Evolutionary conservation across 2,113 vertebrate genomes (phyloP).

Genomic region (Ornithorhynchus anatinus): DNA sequence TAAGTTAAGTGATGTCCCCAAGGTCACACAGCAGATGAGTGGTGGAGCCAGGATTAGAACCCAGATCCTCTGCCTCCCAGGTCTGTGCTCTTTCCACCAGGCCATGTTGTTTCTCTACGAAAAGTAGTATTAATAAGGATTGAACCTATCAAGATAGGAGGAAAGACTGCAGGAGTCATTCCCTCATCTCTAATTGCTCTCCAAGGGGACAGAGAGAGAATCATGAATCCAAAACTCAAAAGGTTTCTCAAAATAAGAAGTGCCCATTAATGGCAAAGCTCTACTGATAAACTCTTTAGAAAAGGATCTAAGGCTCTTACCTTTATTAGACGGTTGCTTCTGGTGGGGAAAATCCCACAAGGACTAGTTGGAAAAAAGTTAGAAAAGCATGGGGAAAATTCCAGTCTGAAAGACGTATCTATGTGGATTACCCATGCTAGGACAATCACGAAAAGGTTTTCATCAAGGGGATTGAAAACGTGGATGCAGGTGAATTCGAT

Average conservation of each 20-base stretch:
- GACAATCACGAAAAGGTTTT: too few species aligned
- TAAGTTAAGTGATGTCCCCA: too few species aligned
- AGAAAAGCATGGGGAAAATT: slow-evolving; percentile 7
- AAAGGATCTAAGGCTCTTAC: slow-evolving; percentile 50
- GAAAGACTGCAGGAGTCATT: slow-evolving; percentile 54
- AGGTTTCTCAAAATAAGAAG: slow-evolving; percentile 56
- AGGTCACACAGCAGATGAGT: too few species aligned
- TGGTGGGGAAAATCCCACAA: slow-evolving; percentile 24
- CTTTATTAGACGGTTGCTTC: slow-evolving; percentile 37
- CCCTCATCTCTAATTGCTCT: slow-evolving; percentile 54
- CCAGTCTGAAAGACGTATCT: too few species aligned
- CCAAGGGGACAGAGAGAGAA: slow-evolving; percentile 49
- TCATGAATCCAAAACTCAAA: slow-evolving; percentile 55
- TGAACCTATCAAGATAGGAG: slow-evolving; percentile 45
- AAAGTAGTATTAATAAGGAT: too few species aligned
- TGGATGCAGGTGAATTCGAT: slow-evolving; percentile 27
- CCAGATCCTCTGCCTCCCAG: too few species aligned
- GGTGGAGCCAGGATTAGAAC: too few species aligned
- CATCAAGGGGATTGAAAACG: slow-evolving; percentile 31
- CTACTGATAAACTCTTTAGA: slow-evolving; percentile 49
- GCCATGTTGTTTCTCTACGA: too few species aligned
- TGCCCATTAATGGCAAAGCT: slow-evolving; percentile 43
- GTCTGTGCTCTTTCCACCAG: too few species aligned
- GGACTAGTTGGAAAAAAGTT: slow-evolving; percentile 10
- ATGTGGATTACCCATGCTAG: too few species aligned